These are phyloP conservation scores for Anthopleura sola DNA, from an alignment of 64 coral and sea anemone species.

Conservation along the genomic window DNA sequence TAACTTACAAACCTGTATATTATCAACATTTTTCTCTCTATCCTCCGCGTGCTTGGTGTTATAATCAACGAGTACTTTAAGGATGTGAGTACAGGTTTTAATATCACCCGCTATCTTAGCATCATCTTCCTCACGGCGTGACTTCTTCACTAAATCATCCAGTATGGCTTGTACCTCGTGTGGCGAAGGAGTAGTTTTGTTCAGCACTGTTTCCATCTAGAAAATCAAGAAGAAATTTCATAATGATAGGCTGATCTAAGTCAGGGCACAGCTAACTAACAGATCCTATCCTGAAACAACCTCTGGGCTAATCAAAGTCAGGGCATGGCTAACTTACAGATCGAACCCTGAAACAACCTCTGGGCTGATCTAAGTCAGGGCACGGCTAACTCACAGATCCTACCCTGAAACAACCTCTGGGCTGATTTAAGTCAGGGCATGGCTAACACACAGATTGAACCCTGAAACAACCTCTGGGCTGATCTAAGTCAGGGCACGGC, in stretches of 20 bases:
- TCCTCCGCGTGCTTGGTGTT: slow-evolving; percentile 18
- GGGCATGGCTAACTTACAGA: too few relatives aligned
- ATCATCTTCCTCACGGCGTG: neutral
- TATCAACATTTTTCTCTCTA: neutral
- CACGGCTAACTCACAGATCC: too few relatives aligned
- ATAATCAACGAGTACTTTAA: slow-evolving; percentile 25
- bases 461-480: too few relatives aligned
- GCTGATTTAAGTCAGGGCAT: too few relatives aligned
- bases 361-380: too few relatives aligned
- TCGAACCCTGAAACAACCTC: too few relatives aligned
- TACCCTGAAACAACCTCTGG: too few relatives aligned
- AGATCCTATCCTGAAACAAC: neutral
- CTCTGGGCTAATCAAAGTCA: neutral
- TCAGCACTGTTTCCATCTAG: slow-evolving; percentile 20
- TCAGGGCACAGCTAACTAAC: too few relatives aligned
- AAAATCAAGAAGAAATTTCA: neutral
- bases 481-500: too few relatives aligned
- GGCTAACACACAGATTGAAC: too few relatives aligned
- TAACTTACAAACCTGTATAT: slow-evolving; percentile 5
- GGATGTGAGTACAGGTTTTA: slow-evolving; percentile 36
- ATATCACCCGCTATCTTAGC: slow-evolving; percentile 51
- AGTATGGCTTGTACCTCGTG: slow-evolving; percentile 17
- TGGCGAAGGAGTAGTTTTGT: slow-evolving; percentile 9
- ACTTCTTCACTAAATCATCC: neutral
- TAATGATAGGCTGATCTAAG: neutral